Conservation (phyloP, 2,797 vertebrate genomes). For the Euphonia xanthogaster region DNA sequence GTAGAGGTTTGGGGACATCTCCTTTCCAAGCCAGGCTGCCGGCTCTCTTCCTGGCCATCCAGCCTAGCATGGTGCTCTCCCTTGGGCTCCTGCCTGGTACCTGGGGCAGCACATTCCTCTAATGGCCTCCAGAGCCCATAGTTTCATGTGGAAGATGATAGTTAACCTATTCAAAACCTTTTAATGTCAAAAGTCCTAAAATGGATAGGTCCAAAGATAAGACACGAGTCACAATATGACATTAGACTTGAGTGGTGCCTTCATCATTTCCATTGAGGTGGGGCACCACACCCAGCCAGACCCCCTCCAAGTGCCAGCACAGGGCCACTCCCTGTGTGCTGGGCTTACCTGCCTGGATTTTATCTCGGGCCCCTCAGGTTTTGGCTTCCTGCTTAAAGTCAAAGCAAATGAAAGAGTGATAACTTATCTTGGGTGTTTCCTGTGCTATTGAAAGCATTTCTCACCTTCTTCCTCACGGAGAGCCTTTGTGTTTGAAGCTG, state of each 20-base stretch:
- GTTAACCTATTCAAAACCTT: neutral
- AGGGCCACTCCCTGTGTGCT: neutral
- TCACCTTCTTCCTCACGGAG: neutral
- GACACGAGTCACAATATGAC: neutral
- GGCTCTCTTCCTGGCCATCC: neutral
- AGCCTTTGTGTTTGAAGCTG: constrained; percentile 5
- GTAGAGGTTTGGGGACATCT: neutral
- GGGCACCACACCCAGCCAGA: neutral
- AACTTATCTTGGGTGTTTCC: constrained; percentile 49
- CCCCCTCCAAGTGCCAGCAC: neutral
- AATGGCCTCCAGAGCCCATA: fast-evolving
- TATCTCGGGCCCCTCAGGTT: neutral
- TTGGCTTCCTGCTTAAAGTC: constrained; percentile 38
- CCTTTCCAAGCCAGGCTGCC: neutral
- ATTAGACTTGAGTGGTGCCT: neutral
- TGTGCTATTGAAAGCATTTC: neutral
- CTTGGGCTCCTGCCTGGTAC: neutral
- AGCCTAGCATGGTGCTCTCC: neutral
- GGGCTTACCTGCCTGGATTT: neutral
- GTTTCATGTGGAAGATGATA: neutral
- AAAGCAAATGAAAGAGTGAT: neutral
- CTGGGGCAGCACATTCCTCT: neutral
- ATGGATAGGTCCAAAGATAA: neutral
- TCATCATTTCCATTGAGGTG: neutral
- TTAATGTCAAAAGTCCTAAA: neutral